Conservation (phyloP, 2,797 vertebrate genomes). For the Tiaroga cobitis region DNA sequence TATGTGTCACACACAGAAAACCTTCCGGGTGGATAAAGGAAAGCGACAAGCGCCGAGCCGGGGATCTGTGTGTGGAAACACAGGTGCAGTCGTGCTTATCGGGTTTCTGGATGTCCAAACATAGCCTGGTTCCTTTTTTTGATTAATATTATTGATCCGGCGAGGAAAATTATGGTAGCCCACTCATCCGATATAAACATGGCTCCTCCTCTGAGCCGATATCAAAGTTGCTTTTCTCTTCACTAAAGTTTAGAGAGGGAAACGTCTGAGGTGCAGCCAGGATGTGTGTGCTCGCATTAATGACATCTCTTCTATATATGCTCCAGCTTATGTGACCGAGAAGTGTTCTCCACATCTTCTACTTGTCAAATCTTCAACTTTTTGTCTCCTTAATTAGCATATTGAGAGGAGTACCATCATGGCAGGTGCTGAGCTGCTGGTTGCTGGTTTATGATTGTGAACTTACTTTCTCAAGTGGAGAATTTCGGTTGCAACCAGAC, state of each 20-base stretch:
- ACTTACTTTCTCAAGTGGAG: conserved; percentile 13
- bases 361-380: conserved; percentile 16
- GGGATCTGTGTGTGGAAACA: conserved; percentile 19
- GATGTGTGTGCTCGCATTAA: conserved; percentile 26
- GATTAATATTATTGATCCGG: conserved; percentile 41
- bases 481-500: background rate
- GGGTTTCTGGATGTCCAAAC: conserved; percentile 51
- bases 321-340: background rate
- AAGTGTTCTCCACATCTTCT: conserved; percentile 23
- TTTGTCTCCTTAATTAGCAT: conserved; percentile 27
- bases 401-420: conserved; percentile 8
- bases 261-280: background rate
- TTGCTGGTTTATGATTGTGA: conserved; percentile 17
- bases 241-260: conserved; percentile 24
- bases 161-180: conserved; percentile 25
- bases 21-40: conserved; percentile 52
- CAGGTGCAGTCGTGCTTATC: conserved; percentile 46
- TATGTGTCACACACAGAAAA: conserved; percentile 55
- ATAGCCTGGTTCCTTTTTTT: conserved; percentile 38
- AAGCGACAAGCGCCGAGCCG: conserved; percentile 41
- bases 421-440: conserved; percentile 31
- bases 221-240: conserved; percentile 35
- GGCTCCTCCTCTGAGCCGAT: background rate
- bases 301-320: background rate
- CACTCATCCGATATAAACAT: conserved; percentile 14